Evolutionary conservation across 2,888 invertebrate genomes (phyloP).

Genomic region (Lochmaea crataegi): DNA sequence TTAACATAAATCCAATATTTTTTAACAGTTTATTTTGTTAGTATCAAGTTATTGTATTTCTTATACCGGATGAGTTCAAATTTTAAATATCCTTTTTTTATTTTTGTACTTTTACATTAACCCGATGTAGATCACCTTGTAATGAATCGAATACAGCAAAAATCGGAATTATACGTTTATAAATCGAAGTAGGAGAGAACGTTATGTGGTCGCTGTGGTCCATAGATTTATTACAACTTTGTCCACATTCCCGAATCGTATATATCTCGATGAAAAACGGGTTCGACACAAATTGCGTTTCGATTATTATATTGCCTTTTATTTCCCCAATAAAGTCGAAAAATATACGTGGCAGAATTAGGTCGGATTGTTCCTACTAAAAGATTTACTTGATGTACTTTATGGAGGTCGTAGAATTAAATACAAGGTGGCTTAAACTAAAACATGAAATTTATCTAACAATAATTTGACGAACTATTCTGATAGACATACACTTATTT

Average conservation of each 20-base stretch:
- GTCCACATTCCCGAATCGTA: conserved; percentile 53
- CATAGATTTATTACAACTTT: conserved; percentile 61
- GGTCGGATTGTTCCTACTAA: neutral
- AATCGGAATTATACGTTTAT: conserved; percentile 27
- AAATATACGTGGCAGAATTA: conserved; percentile 23
- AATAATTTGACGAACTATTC: no score
- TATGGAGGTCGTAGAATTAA: no score
- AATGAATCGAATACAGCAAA: conserved; percentile 28
- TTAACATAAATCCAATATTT: no score
- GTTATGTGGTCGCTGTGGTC: conserved; percentile 60
- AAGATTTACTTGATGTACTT: conserved; percentile 7
- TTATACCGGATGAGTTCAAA: no score
- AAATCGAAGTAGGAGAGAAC: conserved; percentile 19
- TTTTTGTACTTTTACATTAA: no score
- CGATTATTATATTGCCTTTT: conserved; percentile 46
- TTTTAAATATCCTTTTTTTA: no score
- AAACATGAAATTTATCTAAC: no score
- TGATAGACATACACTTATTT: no score
- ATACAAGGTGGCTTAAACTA: no score
- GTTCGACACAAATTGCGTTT: conserved; percentile 44
- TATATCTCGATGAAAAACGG: conserved; percentile 50
- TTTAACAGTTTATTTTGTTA: no score
- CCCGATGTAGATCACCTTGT: neutral
- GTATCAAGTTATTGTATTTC: no score
- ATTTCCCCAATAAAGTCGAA: conserved; percentile 32